Base-by-base conservation (phyloP, 2,888 invertebrate species). In the Pogonocherus hispidulus region DNA sequence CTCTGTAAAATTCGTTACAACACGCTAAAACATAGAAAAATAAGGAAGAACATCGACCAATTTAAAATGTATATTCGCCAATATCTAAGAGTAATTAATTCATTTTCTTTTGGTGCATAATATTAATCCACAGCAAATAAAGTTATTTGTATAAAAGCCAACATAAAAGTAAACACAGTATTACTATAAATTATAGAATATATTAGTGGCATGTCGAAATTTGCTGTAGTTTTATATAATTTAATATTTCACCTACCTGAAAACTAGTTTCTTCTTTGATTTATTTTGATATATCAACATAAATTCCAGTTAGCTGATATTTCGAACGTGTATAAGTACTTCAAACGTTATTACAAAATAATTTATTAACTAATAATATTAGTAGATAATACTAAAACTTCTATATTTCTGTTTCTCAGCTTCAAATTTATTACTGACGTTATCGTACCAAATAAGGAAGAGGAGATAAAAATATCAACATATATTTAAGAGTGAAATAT, bases 301-400 rank as follows among this genome's bases (percentile, higher is more conserved):
- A 49, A 49, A 49, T 49, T 19, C 22, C 11, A 20, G n/a, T n/a
- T 5, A 49, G 22, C n/a, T 49, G 9, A 32, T 32, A 8, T 32
- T 32, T 32, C 32, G 8, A 9, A 32, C 9, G 2, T 32, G 3
- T 32, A 32, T 32, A 6, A 32, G n/a, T 32, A 32, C 11, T 32
- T 32, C 1, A 6, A 5, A 20, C 20, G 5, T n/a, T n/a, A 11
- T 49, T 49, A 22, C 22, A 22, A 22, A 49, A 49, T 49, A 49
- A 49, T 22, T 49, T 49, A 49, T 49, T 20, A 49, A 49, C 22
- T 49, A 49, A 20, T 49, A 49, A 49, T 49, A 22, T 22, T 4
- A n/a, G 20, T 22, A 49, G 5, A 49, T 20, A 49, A 20, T 49
- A 49, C n/a, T 49, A 22, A n/a, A 8, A 20, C 9, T 49, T 5